These are phyloP conservation scores for Automeris io DNA, from an alignment of 2,888 invertebrate species.

Conservation along the genomic window DNA sequence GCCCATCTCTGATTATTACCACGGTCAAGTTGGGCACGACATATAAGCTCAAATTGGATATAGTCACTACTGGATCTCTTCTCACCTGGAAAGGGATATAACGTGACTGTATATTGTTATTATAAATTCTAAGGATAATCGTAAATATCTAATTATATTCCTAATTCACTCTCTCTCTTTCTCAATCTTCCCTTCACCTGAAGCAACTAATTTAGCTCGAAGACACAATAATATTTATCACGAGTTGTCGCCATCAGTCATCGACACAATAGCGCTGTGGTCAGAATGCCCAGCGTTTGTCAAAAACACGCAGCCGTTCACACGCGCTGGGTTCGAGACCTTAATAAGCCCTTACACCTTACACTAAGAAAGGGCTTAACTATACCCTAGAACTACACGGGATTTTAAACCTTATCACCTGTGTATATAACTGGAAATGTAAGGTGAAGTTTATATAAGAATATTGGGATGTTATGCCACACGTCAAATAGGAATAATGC, in stretches of 20 bases:
- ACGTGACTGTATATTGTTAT: too few relatives aligned
- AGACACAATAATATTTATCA: slow-evolving; percentile 29
- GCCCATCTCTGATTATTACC: too few relatives aligned
- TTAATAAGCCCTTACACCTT: slow-evolving; percentile 42
- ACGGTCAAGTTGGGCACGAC: too few relatives aligned
- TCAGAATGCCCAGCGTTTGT: slow-evolving; percentile 24
- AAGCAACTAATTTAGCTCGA: slow-evolving; percentile 17
- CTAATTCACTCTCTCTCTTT: background rate
- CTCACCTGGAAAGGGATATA: too few relatives aligned
- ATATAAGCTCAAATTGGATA: too few relatives aligned
- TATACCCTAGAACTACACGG: background rate
- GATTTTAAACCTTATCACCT: slow-evolving; percentile 7
- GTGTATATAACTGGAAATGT: background rate
- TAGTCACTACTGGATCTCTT: too few relatives aligned
- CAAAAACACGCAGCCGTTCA: slow-evolving; percentile 38
- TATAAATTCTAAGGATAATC: too few relatives aligned
- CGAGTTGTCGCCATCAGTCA: slow-evolving; percentile 35
- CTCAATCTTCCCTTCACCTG: slow-evolving; percentile 7
- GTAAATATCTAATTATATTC: too few relatives aligned
- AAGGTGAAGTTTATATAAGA: background rate
- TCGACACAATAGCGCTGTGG: slow-evolving; percentile 23
- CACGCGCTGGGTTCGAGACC: slow-evolving; percentile 22
- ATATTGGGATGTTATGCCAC: slow-evolving; percentile 16
- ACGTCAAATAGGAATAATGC: slow-evolving; percentile 54
- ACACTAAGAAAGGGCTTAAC: slow-evolving; percentile 6